Evolutionary conservation across 2,888 invertebrate species (phyloP).

Genomic region (Syrista parreyssii): DNA sequence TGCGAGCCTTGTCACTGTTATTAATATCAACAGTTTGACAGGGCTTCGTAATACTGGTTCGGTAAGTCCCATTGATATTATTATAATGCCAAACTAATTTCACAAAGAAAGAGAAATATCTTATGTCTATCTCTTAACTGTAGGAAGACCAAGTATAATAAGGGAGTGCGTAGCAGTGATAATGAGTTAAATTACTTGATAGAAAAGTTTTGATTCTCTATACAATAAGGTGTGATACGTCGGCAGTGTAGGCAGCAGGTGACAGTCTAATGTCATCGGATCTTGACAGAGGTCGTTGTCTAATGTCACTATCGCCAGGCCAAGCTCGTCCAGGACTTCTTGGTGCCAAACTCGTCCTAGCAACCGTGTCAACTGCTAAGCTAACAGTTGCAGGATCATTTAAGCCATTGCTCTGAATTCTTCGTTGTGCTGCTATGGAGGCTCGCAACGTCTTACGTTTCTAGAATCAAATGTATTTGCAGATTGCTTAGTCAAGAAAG

Average conservation of each 20-base stretch:
- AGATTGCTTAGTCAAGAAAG: not conserved
- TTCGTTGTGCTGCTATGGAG: conserved; percentile 81
- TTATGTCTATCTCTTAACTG: not conserved
- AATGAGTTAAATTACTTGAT: not conserved
- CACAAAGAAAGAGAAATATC: not conserved
- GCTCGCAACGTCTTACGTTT: conserved; percentile 89
- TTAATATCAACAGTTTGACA: conserved; percentile 4
- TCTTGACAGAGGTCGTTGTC: conserved; percentile 72
- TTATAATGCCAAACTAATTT: not conserved
- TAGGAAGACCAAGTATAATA: not conserved
- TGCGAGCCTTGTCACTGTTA: not conserved
- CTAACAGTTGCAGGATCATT: conserved; percentile 85
- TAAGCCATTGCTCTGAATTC: conserved; percentile 82
- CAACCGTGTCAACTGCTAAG: conserved; percentile 77
- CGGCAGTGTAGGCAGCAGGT: conserved; percentile 80
- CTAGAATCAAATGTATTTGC: conserved; percentile 69
- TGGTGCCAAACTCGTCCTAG: conserved; percentile 59
- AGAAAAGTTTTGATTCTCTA: conserved; percentile 57
- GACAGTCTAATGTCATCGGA: conserved; percentile 68
- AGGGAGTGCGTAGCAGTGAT: not conserved
- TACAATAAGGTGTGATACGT: conserved; percentile 84
- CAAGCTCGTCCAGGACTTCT: conserved; percentile 75
- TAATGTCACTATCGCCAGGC: conserved; percentile 74
- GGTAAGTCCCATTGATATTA: conserved; percentile 13
- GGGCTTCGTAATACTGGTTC: conserved; percentile 15